A percentile compares a stretch with the other conserved stretches of the same genome.
Evolutionary conservation across 2,888 invertebrate species (phyloP).

Genomic region (Lasioglossum morio): DNA sequence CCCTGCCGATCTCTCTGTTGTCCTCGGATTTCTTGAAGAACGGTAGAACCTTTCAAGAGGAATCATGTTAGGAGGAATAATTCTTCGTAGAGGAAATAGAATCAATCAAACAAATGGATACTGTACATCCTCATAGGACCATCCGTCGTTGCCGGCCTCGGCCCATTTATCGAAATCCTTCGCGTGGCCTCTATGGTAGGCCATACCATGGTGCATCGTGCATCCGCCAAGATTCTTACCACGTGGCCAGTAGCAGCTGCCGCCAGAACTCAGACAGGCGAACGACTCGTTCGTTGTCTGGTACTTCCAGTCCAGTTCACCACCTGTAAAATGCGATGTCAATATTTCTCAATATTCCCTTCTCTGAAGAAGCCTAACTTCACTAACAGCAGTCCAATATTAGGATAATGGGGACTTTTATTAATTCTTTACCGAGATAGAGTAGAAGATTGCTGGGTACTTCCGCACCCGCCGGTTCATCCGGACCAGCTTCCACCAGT

Average conservation of each 20-base stretch:
- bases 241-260: slow-evolving; percentile 88
- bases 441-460: slow-evolving; percentile 77
- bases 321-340: slow-evolving; percentile 57
- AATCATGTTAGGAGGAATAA: background rate
- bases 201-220: slow-evolving; percentile 92
- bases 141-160: slow-evolving; percentile 89
- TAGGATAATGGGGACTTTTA: no score
- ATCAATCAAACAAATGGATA: background rate
- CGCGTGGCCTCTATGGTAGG: slow-evolving; percentile 91
- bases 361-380: no score
- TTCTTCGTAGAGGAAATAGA: background rate
- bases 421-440: slow-evolving; percentile 70
- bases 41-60: slow-evolving; percentile 86
- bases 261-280: slow-evolving; percentile 86
- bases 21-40: slow-evolving; percentile 89
- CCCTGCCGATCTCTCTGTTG: slow-evolving; percentile 87
- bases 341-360: background rate
- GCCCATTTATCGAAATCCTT: slow-evolving; percentile 92
- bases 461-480: slow-evolving; percentile 87
- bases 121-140: slow-evolving; percentile 89
- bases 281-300: slow-evolving; percentile 87
- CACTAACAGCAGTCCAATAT: no score
- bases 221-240: slow-evolving; percentile 91
- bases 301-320: slow-evolving; percentile 89
- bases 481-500: slow-evolving; percentile 89